Evolutionary conservation across 2,888 invertebrate species (phyloP).

Genomic region (Rhodophaea formosa): DNA sequence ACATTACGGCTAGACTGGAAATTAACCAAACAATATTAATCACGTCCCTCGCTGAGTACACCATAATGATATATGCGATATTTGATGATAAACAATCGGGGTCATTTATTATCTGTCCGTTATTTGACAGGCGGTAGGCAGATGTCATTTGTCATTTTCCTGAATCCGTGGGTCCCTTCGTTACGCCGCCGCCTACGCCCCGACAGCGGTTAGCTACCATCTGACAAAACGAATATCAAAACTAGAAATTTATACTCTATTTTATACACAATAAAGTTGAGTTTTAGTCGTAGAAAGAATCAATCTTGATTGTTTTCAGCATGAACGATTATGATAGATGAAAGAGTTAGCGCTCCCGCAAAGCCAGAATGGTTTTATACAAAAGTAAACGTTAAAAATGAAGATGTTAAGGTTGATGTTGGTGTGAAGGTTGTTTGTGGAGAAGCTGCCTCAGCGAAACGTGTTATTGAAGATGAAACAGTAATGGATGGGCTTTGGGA

Average conservation of each 20-base stretch:
- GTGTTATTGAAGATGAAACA: slow-evolving; percentile 79
- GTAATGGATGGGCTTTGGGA: slow-evolving; percentile 79
- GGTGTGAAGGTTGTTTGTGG: slow-evolving; percentile 31
- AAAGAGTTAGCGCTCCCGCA: slow-evolving; percentile 80
- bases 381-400: slow-evolving; percentile 47
- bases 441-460: slow-evolving; percentile 61
- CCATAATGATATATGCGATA: slow-evolving; percentile 81
- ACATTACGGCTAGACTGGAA: slow-evolving; percentile 67
- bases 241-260: slow-evolving; percentile 40
- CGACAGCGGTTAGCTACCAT: slow-evolving; percentile 74
- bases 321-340: slow-evolving; percentile 82
- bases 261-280: slow-evolving; percentile 33
- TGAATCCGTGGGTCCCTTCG: slow-evolving; percentile 80
- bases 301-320: slow-evolving; percentile 82
- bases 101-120: slow-evolving; percentile 85
- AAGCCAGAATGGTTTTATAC: slow-evolving; percentile 48
- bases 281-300: slow-evolving; percentile 49
- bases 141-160: slow-evolving; percentile 86
- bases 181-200: slow-evolving; percentile 74
- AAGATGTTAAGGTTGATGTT: slow-evolving; percentile 50
- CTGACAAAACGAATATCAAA: slow-evolving; percentile 48
- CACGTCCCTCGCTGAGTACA: slow-evolving; percentile 70
- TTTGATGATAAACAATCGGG: slow-evolving; percentile 83
- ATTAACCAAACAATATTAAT: slow-evolving; percentile 81
- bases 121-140: slow-evolving; percentile 85